A percentile compares a stretch with the other conserved stretches of the same genome.
phyloP scores from a whole-genome alignment of 2,113 vertebrate species.

The Alethe castanea region DNA sequence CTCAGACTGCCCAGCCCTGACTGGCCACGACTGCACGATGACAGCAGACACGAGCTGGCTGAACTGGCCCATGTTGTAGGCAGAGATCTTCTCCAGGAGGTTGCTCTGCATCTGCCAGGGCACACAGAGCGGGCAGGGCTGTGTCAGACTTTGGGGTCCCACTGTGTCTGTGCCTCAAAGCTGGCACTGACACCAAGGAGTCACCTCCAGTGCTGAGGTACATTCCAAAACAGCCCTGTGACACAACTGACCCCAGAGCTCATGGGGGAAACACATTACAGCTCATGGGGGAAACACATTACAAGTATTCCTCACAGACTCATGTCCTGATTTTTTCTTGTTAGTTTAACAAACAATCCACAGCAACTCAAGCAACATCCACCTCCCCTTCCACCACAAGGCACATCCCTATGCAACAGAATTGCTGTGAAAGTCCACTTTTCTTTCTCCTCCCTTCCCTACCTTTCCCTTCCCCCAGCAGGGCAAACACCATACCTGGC shows the following conservation, averaged over 20 bases:
- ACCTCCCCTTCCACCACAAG: not conserved
- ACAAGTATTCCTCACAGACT: not conserved
- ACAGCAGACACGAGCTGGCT: conserved; percentile 83
- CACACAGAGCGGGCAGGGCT: not conserved
- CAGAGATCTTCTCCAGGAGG: conserved; percentile 43
- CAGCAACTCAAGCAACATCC: not conserved
- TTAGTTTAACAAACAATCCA: not conserved
- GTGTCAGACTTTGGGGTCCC: not conserved
- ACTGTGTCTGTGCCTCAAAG: rapidly evolving
- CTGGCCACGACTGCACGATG: conserved; percentile 86
- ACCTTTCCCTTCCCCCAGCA: not conserved
- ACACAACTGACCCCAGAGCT: not conserved
- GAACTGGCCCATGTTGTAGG: conserved; percentile 50
- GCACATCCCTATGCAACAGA: not conserved
- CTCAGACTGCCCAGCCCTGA: not conserved
- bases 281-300: rapidly evolving
- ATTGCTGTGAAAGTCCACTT: not conserved
- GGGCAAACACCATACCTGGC: conserved; percentile 77
- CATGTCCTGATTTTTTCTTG: not conserved
- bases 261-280: rapidly evolving
- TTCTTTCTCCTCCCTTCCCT: not conserved
- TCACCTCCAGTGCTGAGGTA: not conserved
- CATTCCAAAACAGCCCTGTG: rapidly evolving
- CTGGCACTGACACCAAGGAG: not conserved
- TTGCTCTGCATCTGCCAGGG: conserved; percentile 43